These are phyloP conservation scores for Argyra leucocephala DNA, from an alignment of 2,888 invertebrate species.

Conservation along the genomic window DNA sequence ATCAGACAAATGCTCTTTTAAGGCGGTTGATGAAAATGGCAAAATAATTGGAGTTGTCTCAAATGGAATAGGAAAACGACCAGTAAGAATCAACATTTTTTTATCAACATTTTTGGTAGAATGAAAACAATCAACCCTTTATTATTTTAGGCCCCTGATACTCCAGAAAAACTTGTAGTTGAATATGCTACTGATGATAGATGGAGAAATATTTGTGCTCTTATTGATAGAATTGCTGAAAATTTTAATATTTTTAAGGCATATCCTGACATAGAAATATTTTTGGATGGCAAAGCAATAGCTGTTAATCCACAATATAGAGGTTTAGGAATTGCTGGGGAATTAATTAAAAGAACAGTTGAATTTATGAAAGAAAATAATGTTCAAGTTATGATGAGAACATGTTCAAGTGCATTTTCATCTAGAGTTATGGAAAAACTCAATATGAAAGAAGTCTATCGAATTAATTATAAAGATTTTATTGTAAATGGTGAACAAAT, in stretches of 20 bases:
- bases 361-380: constrained; percentile 25
- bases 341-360: constrained; percentile 22
- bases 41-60: constrained; percentile 43
- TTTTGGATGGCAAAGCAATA: constrained; percentile 26
- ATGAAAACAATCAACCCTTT: neutral
- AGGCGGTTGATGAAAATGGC: constrained; percentile 41
- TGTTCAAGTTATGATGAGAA: constrained; percentile 49
- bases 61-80: constrained; percentile 33
- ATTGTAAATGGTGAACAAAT: constrained; percentile 53
- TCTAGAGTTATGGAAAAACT: constrained; percentile 61
- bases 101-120: neutral
- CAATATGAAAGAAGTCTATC: constrained; percentile 60
- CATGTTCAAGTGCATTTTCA: constrained; percentile 65
- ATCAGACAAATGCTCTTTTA: constrained; percentile 41
- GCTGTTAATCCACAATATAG: constrained; percentile 25
- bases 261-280: constrained; percentile 31
- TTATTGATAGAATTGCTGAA: constrained; percentile 46
- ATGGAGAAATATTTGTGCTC: constrained; percentile 46
- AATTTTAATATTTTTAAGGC: constrained; percentile 38
- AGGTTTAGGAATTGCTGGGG: constrained; percentile 26
- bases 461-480: constrained; percentile 56
- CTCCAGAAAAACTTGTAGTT: constrained; percentile 31
- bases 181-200: constrained; percentile 38
- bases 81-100: constrained; percentile 2
- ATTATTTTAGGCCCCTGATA: constrained; percentile 13